Base-by-base conservation (phyloP, 92 coral and sea anemone genomes). In the Actinostola sp. region DNA sequence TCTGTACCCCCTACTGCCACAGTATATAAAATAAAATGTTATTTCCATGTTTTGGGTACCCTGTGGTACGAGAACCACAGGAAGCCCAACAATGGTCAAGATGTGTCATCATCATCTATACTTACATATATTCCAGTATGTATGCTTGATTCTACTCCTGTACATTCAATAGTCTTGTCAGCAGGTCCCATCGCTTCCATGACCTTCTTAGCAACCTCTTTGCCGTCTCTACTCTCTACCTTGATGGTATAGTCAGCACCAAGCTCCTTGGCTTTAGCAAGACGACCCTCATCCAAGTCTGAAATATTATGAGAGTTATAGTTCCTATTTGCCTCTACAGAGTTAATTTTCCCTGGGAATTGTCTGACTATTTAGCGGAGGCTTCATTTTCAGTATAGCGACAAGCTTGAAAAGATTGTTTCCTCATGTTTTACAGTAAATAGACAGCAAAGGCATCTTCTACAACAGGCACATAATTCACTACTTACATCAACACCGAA, bases 121-220 rank as follows among this genome's bases (percentile, higher is more conserved):
- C 98, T 84, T n/a, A 93, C 98, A 79, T 90, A 82, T 48, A 93
- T 79, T 23, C 89, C 98, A 27, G 98, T 71, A 48, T 81, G 85
- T 26, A 93, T 84, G 83, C 98, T 90, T 1, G 98, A 82, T 51
- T 93, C 96, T 21, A 86, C 98, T 29, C 93, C 98, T 56, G 85
- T 93, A 39, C 98, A 93, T 64, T 93, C 98, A 43, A 93, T 82
- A 44, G 91, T 71, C 67, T 82, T 86, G 72, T 90, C 92, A 17
- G 93, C 98, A 8, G 63, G 69, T n/a, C 92, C 89, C 42, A 90
- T 38, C 13, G 53, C 46, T 32, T 84, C 88, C 28, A 68, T 46
- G 44, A 93, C 59, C 67, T 78, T 75, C 62, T 76, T 85, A 15
- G 97, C 98, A 66, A 90, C 67, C 17, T 78, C 92, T 3, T 51